phyloP scores from a whole-genome alignment of 2,113 vertebrate species.

The Gorsachius goisagi region DNA sequence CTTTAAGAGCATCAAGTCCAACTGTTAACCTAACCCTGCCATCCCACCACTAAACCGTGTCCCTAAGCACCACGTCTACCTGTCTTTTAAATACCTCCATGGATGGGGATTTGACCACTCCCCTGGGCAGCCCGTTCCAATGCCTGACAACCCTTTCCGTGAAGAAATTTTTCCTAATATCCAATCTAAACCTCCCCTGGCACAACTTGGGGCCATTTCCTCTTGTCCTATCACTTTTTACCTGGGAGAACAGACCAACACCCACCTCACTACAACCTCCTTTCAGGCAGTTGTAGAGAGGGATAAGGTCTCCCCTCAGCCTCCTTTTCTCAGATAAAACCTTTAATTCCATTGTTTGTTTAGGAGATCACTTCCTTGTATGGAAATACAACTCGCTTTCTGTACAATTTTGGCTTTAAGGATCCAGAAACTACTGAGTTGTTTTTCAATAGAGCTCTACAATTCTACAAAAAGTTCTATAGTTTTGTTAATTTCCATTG shows the following conservation, averaged over 20 bases:
- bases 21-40: background rate
- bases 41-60: background rate
- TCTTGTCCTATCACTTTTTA: background rate
- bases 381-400: background rate
- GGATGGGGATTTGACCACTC: background rate
- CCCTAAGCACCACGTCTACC: background rate
- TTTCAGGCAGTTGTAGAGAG: background rate
- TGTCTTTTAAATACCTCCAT: background rate
- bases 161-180: background rate
- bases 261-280: fast-evolving
- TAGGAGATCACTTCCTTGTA: background rate
- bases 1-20: background rate
- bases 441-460: background rate
- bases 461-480: background rate
- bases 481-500: background rate
- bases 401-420: background rate
- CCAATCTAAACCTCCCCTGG: background rate
- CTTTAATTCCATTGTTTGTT: background rate
- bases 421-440: background rate
- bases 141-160: background rate
- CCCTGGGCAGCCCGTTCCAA: background rate
- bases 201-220: background rate
- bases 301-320: background rate
- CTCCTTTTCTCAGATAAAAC: background rate
- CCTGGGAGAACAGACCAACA: background rate